A percentile compares a stretch with the other conserved stretches of the same genome.
These are phyloP conservation scores for Drosophila serrata DNA, from an alignment of 1,140 invertebrate genomes.

Conservation along the genomic window DNA sequence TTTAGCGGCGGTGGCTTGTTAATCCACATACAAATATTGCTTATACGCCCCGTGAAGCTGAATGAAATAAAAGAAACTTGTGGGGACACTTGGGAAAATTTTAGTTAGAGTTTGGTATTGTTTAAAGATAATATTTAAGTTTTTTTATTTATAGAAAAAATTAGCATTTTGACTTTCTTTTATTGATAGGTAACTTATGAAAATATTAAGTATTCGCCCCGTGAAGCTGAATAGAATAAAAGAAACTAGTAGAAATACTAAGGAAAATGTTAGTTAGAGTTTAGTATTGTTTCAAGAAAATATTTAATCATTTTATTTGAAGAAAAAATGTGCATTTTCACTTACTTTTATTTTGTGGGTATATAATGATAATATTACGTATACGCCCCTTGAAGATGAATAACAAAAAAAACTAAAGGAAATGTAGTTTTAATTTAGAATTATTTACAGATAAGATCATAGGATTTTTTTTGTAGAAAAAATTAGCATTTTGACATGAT, in stretches of 20 bases:
- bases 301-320: not conserved
- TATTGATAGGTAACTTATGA: too few relatives aligned
- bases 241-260: constrained; percentile 5
- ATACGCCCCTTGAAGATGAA: constrained; percentile 59
- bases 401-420: constrained; percentile 8
- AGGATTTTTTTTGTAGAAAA: too few relatives aligned
- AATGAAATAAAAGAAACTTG: constrained; percentile 14
- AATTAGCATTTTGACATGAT: too few relatives aligned
- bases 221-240: constrained; percentile 30
- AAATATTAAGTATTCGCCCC: constrained; percentile 74
- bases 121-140: not conserved
- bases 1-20: constrained; percentile 55
- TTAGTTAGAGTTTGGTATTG: not conserved
- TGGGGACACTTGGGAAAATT: constrained; percentile 1
- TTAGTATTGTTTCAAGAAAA: not conserved
- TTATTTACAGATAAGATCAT: too few relatives aligned
- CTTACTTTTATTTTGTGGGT: too few relatives aligned
- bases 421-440: not conserved
- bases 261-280: not conserved
- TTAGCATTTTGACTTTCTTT: too few relatives aligned
- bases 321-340: too few relatives aligned
- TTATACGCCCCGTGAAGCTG: constrained; percentile 59
- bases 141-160: not conserved
- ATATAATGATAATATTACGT: constrained; percentile 77
- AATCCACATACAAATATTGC: constrained; percentile 77